phyloP scores from a whole-genome alignment of 2,797 vertebrate species.

The Pantherophis vulpinus region DNA sequence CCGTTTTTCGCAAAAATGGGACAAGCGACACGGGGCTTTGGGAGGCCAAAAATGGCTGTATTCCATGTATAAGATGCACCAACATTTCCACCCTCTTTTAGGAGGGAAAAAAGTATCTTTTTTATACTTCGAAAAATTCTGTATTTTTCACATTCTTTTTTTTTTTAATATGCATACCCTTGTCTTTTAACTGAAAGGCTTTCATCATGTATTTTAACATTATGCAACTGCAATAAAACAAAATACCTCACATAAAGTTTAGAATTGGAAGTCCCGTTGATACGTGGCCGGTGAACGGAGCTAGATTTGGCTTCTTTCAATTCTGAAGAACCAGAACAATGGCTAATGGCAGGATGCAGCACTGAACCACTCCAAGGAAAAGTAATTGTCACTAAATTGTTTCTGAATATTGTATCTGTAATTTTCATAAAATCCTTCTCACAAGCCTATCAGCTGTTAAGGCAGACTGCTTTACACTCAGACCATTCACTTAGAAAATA shows the following conservation, averaged over 20 bases:
- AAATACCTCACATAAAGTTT: not conserved
- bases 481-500: constrained; percentile 47
- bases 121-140: no score
- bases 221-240: not conserved
- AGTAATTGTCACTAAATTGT: not conserved
- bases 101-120: no score
- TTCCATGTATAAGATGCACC: no score
- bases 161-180: constrained; percentile 41
- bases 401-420: not conserved
- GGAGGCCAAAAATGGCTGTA: no score
- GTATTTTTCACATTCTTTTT: not conserved
- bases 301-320: not conserved
- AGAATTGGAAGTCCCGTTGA: not conserved
- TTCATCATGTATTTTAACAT: not conserved
- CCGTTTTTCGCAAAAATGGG: no score
- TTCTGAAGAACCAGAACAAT: not conserved
- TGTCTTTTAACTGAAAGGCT: not conserved
- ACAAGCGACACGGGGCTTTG: no score
- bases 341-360: no score
- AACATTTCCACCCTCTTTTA: no score
- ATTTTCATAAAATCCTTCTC: constrained; percentile 2
- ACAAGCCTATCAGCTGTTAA: constrained; percentile 20
- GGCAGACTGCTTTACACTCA: constrained; percentile 26
- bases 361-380: not conserved
- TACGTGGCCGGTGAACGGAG: not conserved